Conservation (phyloP, 2,888 invertebrate genomes). For the Thymelicus sylvestris region DNA sequence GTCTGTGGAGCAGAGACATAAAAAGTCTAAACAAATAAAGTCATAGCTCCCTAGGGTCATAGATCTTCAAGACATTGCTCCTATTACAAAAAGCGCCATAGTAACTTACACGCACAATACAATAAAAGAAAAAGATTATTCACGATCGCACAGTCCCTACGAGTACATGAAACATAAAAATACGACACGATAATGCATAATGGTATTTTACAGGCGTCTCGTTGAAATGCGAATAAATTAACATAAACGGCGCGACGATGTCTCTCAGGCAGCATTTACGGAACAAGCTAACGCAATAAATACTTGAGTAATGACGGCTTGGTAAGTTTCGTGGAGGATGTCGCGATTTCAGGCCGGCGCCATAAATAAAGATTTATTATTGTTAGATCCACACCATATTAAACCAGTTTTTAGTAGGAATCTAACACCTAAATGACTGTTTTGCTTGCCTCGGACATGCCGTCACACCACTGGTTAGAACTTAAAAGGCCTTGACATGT, state of each 20-base stretch:
- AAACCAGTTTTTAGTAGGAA: slow-evolving; percentile 3
- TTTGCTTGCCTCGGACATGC: not conserved
- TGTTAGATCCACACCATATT: slow-evolving; percentile 17
- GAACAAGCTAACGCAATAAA: slow-evolving; percentile 66
- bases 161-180: slow-evolving; percentile 31
- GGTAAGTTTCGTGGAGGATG: slow-evolving; percentile 54
- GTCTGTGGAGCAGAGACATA: too few relatives aligned
- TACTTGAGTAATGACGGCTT: slow-evolving; percentile 63
- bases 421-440: slow-evolving; percentile 17
- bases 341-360: slow-evolving; percentile 48
- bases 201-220: slow-evolving; percentile 66
- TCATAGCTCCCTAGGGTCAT: too few relatives aligned
- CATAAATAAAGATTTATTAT: slow-evolving; percentile 62
- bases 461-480: too few relatives aligned
- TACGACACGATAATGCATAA: slow-evolving; percentile 68
- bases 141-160: slow-evolving; percentile 18
- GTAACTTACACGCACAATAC: slow-evolving; percentile 11
- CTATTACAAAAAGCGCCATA: slow-evolving; percentile 23
- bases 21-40: too few relatives aligned
- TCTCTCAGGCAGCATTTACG: slow-evolving; percentile 56
- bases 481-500: not conserved
- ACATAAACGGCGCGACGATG: slow-evolving; percentile 66
- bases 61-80: not conserved
- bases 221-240: slow-evolving; percentile 80
- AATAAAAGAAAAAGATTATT: slow-evolving; percentile 34